Conservation (phyloP, 2,113 vertebrate species). For the Xenus cinereus region DNA sequence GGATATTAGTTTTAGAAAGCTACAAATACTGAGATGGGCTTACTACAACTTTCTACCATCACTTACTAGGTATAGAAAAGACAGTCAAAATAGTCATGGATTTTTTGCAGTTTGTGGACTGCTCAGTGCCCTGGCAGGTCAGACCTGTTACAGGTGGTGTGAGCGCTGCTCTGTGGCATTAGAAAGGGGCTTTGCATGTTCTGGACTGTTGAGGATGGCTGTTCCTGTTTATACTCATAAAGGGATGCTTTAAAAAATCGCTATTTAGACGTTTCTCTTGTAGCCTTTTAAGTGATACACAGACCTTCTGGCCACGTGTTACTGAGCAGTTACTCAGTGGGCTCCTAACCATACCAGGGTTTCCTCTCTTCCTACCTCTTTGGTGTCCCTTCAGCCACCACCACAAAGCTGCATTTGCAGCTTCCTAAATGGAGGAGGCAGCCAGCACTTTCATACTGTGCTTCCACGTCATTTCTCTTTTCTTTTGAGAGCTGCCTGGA, state of each 20-base stretch:
- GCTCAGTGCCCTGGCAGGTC: background rate
- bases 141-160: background rate
- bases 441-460: background rate
- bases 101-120: background rate
- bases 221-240: background rate
- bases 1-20: background rate
- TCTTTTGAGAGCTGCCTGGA: background rate
- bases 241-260: background rate
- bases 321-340: fast-evolving
- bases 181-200: background rate
- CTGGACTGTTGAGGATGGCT: background rate
- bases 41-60: background rate
- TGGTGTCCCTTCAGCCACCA: background rate
- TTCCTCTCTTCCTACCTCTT: background rate
- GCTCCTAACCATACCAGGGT: fast-evolving
- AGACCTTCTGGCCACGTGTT: background rate
- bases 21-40: background rate
- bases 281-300: fast-evolving
- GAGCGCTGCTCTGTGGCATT: background rate
- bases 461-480: background rate
- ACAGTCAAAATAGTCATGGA: fast-evolving
- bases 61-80: background rate
- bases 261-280: background rate
- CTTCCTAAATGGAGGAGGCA: background rate
- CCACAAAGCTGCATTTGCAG: background rate